Base-by-base conservation (phyloP, 2,888 invertebrate genomes). In the Athalia circularis region DNA sequence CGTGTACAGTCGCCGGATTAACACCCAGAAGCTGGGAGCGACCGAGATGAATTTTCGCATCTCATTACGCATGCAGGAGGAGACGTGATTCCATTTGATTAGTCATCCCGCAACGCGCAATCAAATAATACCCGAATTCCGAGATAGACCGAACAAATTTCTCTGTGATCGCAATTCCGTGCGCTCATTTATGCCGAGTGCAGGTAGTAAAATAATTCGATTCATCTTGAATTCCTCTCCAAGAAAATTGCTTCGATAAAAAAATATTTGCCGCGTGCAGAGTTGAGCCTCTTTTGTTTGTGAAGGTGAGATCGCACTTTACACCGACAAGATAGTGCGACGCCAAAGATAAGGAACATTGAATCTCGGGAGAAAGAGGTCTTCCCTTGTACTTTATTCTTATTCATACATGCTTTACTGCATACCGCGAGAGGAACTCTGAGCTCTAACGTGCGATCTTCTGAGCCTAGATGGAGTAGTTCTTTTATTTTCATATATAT, bases 321-420 rank as follows among this genome's bases (percentile, higher is more conserved):
- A 29, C 29, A 75, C 64, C 62, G 75, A 75, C 75, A 75, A 75
- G 75, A 75, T 75, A n/a, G 59, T 62, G 50, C 75, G 48, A 62
- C 29, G 62, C 50, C 43, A 7, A 64, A 62, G 75, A 75, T 62
- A 62, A 62, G 75, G 52, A 75, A 43, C 50, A 75, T 64, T 64
- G 50, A 5, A 75, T 52, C 75, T 15, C 43, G 75, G 62, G 59
- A 15, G 61, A 75, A 50, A 75, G 64, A 52, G 47, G 48, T 75
- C 50, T 75, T 64, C 75, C 29, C 29, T 29, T 2, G 72, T 72
- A 48, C 48, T 75, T 75, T 75, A 75, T 75, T 52, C 72, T 72
- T 75, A 75, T 8, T 50, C 11, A 29, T 48, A 29, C 48, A 11
- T 62, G 15, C 62, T n/a, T 64, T 48, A 43, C 29, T 75, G 29